A percentile compares a stretch with the other conserved stretches of the same genome.
Evolutionary conservation across 2,113 vertebrate genomes (phyloP).

Genomic region (Macrotis lagotis): DNA sequence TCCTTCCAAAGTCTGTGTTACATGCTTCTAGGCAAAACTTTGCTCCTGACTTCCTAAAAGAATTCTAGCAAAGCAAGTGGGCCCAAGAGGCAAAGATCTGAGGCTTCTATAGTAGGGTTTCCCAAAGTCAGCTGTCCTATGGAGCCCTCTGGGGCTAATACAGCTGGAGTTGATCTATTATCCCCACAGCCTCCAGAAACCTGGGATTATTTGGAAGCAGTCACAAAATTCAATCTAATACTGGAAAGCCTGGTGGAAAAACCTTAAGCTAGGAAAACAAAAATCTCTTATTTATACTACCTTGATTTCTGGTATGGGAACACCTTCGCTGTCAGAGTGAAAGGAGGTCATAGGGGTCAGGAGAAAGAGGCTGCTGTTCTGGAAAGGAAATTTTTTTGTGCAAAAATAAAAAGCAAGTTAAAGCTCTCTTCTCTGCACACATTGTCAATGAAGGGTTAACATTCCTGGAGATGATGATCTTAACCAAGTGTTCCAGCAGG

Average conservation of each 20-base stretch:
- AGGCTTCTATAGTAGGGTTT: background rate
- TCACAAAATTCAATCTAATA: background rate
- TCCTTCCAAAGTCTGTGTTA: background rate
- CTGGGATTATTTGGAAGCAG: background rate
- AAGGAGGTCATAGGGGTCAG: background rate
- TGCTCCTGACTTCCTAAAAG: background rate
- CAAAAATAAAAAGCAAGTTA: background rate
- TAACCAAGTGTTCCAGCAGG: background rate
- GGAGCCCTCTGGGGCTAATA: background rate
- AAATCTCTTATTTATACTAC: background rate
- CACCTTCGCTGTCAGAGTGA: background rate
- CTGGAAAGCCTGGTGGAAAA: background rate
- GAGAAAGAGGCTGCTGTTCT: background rate
- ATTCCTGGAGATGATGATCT: background rate
- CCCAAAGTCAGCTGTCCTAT: background rate
- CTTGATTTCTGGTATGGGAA: background rate
- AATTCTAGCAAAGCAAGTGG: background rate
- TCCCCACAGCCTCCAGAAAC: conserved; percentile 5
- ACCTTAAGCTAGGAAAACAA: background rate
- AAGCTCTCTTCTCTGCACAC: background rate
- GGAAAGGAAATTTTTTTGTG: background rate
- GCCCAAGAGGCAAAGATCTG: background rate
- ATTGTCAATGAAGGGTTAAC: background rate
- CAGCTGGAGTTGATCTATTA: background rate
- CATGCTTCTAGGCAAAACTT: background rate